phyloP scores from a whole-genome alignment of 2,888 invertebrate genomes.

The Drosophila anomelani region DNA sequence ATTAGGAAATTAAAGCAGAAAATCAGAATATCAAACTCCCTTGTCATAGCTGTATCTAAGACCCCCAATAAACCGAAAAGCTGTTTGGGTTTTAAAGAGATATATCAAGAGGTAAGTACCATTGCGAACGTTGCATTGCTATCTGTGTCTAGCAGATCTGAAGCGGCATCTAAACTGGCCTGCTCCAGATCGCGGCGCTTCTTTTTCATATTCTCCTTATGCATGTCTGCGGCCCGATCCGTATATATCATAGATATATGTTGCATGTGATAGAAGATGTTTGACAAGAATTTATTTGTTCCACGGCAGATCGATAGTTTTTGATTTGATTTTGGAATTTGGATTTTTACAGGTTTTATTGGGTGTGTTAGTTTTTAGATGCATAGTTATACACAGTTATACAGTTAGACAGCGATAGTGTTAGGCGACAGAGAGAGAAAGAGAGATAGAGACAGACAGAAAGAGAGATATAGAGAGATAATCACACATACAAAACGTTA shows the following conservation, averaged over 20 bases:
- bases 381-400: constrained; percentile 64
- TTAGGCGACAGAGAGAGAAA: constrained; percentile 61
- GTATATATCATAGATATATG: constrained; percentile 89
- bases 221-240: constrained; percentile 88
- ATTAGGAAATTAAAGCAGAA: background rate
- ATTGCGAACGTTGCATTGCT: constrained; percentile 96
- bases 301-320: constrained; percentile 69
- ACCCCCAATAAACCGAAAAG: constrained; percentile 7
- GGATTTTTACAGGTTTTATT: constrained; percentile 40
- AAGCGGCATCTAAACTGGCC: constrained; percentile 93
- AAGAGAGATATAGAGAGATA: constrained; percentile 71
- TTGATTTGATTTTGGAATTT: constrained; percentile 32
- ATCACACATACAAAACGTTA: constrained; percentile 70
- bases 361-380: constrained; percentile 49
- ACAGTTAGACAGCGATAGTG: constrained; percentile 69
- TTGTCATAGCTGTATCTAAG: background rate
- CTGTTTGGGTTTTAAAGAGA: constrained; percentile 26
- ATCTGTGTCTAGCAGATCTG: constrained; percentile 94
- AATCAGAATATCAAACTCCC: background rate
- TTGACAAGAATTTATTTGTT: constrained; percentile 85
- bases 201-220: constrained; percentile 95
- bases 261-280: constrained; percentile 87
- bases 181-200: constrained; percentile 94
- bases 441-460: constrained; percentile 45
- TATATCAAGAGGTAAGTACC: constrained; percentile 87